Evolutionary conservation across 2,113 vertebrate genomes (phyloP), one percentile per base, ranked within the genome.

Genomic region (Hippocampus abdominalis): DNA sequence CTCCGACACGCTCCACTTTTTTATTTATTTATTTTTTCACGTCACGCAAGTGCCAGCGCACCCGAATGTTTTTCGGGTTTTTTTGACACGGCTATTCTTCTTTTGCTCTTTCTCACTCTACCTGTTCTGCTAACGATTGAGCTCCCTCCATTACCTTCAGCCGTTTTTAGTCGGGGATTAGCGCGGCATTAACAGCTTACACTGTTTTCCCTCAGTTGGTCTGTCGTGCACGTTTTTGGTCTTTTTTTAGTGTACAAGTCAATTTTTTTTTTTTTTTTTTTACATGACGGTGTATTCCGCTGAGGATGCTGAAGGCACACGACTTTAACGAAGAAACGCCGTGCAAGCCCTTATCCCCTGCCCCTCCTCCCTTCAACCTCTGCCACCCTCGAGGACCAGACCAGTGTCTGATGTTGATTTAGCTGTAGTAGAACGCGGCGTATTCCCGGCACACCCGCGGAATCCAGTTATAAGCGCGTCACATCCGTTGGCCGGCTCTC

Each of bases 351-450:
- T 13, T 49, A 49, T 23, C n/a, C 18, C 51, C 9, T 5, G 3
- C 21, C 21, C 51, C 21, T 2, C 51, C 51, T n/a, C 2, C 8
- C 51, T 3, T 10, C 51, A 21, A 7, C 51, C 51, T 2, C 2
- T 8, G 8, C 51, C n/a, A 46, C 87, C 85, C 32, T 79, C 74
- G 77, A 84, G 83, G 80, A 75, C 73, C 75, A 65, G 74, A 69
- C 67, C n/a, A 64, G 79, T 75, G 84, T 87, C 86, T 90, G 86
- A 89, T 91, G 89, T 92, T 89, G 91, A 91, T 93, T 91, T 91
- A 91, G 86, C 86, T 82, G 63, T 64, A 46, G 86, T 77, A 80
- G 84, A 82, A 73, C 49, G 74, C 73, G 15, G 81, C 82, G 83
- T 91, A 84, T 89, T 90, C 87, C 89, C 76, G 40, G 76, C 78